These are phyloP conservation scores for Tachina fera DNA, from an alignment of 2,888 invertebrate species.

Conservation along the genomic window DNA sequence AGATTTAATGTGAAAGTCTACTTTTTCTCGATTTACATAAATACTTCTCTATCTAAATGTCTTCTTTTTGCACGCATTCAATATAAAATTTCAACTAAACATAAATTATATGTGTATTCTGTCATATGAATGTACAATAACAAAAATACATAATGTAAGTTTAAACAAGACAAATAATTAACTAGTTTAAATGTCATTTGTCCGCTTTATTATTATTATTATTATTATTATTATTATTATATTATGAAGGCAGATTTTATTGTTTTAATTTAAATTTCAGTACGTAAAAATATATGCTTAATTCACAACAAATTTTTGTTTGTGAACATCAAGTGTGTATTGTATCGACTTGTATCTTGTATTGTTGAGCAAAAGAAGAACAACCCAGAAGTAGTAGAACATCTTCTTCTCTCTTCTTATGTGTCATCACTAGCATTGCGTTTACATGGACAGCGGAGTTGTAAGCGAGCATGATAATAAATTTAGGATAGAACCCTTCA, in stretches of 20 bases:
- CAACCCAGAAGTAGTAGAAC: too few relatives aligned
- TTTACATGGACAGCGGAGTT: too few relatives aligned
- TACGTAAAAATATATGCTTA: too few relatives aligned
- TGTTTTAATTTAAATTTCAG: neutral
- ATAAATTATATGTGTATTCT: slow-evolving; percentile 53
- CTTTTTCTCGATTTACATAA: slow-evolving; percentile 41
- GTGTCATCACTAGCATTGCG: too few relatives aligned
- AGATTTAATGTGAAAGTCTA: slow-evolving; percentile 58
- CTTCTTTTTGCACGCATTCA: slow-evolving; percentile 68
- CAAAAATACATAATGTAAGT: slow-evolving; percentile 63
- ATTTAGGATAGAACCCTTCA: too few relatives aligned
- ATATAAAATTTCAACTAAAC: slow-evolving; percentile 53
- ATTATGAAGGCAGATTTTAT: neutral
- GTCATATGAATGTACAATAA: slow-evolving; percentile 71
- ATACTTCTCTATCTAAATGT: slow-evolving; percentile 49
- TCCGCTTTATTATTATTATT: slow-evolving; percentile 4
- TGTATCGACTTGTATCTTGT: too few relatives aligned
- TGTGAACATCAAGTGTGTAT: too few relatives aligned
- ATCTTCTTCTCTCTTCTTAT: too few relatives aligned
- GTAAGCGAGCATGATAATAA: too few relatives aligned
- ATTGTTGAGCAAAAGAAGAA: too few relatives aligned
- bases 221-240: too few relatives aligned
- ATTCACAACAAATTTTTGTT: too few relatives aligned
- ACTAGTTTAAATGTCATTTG: slow-evolving; percentile 2
- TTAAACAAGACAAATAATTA: slow-evolving; percentile 33